Conservation (phyloP, 2,888 invertebrate species). For the Trichopoda pennipes region DNA sequence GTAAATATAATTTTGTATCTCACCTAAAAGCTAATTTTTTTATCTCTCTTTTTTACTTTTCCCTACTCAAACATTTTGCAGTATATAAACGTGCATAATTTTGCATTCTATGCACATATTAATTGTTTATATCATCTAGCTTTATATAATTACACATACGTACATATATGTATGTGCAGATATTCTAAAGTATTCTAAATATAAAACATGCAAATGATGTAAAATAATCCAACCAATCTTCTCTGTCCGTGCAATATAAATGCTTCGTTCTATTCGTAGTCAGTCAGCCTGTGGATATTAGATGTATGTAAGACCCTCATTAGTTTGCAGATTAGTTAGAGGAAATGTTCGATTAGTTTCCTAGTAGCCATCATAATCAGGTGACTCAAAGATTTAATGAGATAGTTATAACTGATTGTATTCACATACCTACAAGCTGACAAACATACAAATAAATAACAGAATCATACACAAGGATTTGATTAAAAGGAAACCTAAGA, state of each 20-base stretch:
- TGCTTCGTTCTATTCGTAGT: slow-evolving; percentile 15
- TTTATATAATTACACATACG: background rate
- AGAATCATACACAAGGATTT: slow-evolving; percentile 4
- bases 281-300: slow-evolving; percentile 40
- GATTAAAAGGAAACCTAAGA: slow-evolving; percentile 42
- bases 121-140: slow-evolving; percentile 6
- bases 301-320: slow-evolving; percentile 60
- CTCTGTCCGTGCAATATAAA: slow-evolving; percentile 13
- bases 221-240: slow-evolving; percentile 56
- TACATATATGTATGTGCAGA: slow-evolving; percentile 2
- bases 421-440: background rate
- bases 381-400: slow-evolving; percentile 63
- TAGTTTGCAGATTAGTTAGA: slow-evolving; percentile 65
- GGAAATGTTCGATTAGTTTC: slow-evolving; percentile 69
- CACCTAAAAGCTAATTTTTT: too few relatives aligned
- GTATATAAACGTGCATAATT: slow-evolving; percentile 51
- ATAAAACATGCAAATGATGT: slow-evolving; percentile 62
- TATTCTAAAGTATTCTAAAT: slow-evolving; percentile 4
- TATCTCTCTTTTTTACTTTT: background rate
- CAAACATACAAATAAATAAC: slow-evolving; percentile 19
- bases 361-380: slow-evolving; percentile 65
- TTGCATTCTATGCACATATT: slow-evolving; percentile 69
- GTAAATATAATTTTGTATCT: too few relatives aligned
- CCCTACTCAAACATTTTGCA: slow-evolving; percentile 4
- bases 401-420: slow-evolving; percentile 53